Percentiles rank a stretch among this genome's conserved stretches.
phyloP scores from a whole-genome alignment of 92 coral and sea anemone species.

The Porites rus region DNA sequence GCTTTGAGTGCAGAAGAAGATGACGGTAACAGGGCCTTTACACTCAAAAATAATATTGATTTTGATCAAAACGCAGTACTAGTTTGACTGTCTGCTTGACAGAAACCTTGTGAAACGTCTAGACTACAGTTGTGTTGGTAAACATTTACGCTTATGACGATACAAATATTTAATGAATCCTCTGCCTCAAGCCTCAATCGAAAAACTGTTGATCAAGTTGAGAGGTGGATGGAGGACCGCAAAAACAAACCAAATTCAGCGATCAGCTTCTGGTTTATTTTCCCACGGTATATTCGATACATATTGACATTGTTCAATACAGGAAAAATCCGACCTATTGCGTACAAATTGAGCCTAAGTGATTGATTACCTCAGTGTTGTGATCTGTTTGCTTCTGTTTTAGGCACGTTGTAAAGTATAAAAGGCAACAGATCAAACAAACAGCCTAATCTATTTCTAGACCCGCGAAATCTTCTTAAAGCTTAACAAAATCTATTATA shows the following conservation, averaged over 20 bases:
- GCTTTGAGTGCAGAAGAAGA: slow-evolving; percentile 3
- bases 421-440: slow-evolving; percentile 51
- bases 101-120: slow-evolving; percentile 26
- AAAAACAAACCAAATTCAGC: slow-evolving; percentile 14
- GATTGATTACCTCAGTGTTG: slow-evolving; percentile 48
- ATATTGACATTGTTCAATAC: slow-evolving; percentile 43
- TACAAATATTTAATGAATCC: slow-evolving; percentile 32
- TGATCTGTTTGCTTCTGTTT: slow-evolving; percentile 59
- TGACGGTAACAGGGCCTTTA: slow-evolving; percentile 37
- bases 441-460: slow-evolving; percentile 61
- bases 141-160: slow-evolving; percentile 42
- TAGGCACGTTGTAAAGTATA: slow-evolving; percentile 37
- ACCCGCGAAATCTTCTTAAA: slow-evolving; percentile 42
- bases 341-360: slow-evolving; percentile 51
- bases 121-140: slow-evolving; percentile 11
- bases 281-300: slow-evolving; percentile 64
- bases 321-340: slow-evolving; percentile 31
- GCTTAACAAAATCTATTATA: slow-evolving; percentile 42
- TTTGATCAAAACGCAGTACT: slow-evolving; percentile 30
- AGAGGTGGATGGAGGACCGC: not conserved
- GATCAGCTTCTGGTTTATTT: slow-evolving; percentile 33
- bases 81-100: slow-evolving; percentile 19
- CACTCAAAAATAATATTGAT: slow-evolving; percentile 44
- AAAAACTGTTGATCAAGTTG: not conserved
- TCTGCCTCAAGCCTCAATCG: slow-evolving; percentile 4